phyloP scores from a whole-genome alignment of 2,888 invertebrate genomes.

The Nymphalis polychloros region DNA sequence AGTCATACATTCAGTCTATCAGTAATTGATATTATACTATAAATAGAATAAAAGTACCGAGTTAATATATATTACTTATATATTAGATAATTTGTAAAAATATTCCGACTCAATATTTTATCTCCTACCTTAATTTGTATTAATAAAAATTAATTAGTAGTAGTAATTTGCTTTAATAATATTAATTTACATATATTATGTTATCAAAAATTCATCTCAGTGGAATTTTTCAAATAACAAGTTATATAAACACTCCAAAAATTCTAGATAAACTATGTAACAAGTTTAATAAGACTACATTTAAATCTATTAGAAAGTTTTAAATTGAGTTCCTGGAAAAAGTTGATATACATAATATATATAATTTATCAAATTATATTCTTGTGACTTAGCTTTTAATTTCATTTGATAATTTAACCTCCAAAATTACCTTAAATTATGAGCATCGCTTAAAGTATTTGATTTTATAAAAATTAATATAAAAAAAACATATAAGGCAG shows the following conservation, averaged over 20 bases:
- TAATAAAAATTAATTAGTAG: background rate
- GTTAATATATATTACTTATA: background rate
- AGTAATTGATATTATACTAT: no score
- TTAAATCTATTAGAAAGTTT: conserved; percentile 3
- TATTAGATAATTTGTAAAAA: background rate
- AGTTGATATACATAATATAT: background rate
- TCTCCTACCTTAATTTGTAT: no score
- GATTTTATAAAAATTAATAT: no score
- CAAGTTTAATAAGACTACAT: background rate
- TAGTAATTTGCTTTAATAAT: background rate
- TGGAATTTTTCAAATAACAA: background rate
- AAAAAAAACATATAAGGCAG: no score
- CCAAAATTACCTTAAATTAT: no score
- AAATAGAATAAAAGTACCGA: no score
- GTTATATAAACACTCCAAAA: background rate
- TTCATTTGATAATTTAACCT: no score
- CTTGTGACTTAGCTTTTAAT: background rate
- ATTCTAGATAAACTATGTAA: background rate
- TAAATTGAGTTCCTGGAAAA: background rate
- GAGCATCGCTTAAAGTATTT: no score
- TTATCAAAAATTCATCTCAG: background rate
- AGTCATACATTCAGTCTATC: background rate
- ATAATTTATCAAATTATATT: background rate
- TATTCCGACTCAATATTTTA: no score
- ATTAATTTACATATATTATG: conserved; percentile 3